Evolutionary conservation across 1,140 invertebrate genomes (phyloP), one percentile per base, ranked within the genome.

Genomic region (Formica exsecta): DNA sequence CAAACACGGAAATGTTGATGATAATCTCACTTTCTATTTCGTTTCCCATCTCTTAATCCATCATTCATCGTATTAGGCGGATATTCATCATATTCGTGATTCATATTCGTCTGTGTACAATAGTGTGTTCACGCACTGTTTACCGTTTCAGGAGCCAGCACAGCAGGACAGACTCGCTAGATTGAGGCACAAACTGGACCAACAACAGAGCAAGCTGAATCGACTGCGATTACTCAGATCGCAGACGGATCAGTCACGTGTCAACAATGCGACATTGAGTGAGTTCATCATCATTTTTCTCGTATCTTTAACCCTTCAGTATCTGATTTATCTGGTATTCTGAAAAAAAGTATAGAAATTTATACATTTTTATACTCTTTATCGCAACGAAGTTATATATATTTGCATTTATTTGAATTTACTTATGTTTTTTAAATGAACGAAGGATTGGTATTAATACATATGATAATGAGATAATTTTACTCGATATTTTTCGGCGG

Each of bases 161-260:
- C 98, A 99, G 95, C 98, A 97, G 92, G 98, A 99, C 93, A 96
- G 98, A 86, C 95, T 99, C 89, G 96, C 98, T 57, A 96, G 98
- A 92, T 96, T 99, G 87, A 96, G 98, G 85, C 98, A 99, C 91
- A 97, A 98, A 86, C 98, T 99, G 80, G 98, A 99, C 93, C 97
- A 98, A 36, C 98, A 99, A 95, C 98, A 99, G 95, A 96, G 98
- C 92, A 99, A 99, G 95, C 96, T 99, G 91, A 96, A 98, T 90
- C 98, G 98, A 94, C 95, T 99, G 92, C 95, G 98, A 92, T 98
- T 98, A 38, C 96, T 99, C 87, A 96, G 98, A 84, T 98, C 98
- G 75, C 98, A 99, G 96, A 98, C 98, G 85, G 98, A 99, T 93
- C 97, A 98, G 91, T 98, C 98, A 93, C 98, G 98, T 94, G 97